Evolutionary conservation across 2,888 invertebrate species (phyloP), one percentile per base, ranked within the genome.

Genomic region (Mantis religiosa): DNA sequence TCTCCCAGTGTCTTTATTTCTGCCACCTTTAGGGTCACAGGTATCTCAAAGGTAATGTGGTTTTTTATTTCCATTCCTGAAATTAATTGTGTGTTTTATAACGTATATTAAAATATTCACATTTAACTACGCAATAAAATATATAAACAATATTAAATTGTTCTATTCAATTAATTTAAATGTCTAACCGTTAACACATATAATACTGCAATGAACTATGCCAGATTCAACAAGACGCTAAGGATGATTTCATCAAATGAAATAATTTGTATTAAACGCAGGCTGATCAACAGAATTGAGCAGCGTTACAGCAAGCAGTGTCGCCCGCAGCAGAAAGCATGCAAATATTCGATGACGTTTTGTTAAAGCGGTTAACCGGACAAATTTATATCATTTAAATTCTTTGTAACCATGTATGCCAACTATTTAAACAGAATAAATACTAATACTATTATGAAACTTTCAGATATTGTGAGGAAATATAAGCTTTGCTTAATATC

Each of bases 51-150:
- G 89, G 87, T 87, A 89, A 89, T 87, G 84, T 89, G 87, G 28
- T 89, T 89, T 30, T 86, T 86, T 54, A 84, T 87, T 87, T 87
- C 47, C 82, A 89, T 87, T 87, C 84, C 89, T 89, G 87, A 89
- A 27, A 88, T 27, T 54, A 47, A 85, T 71, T 83, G 47, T 84
- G 84, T 81, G 81, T 41, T 85, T n/a, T 41, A 87, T 41, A 87
- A 81, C 81, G 28, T 30, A 86, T 71, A 28, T 86, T 71, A 86
- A 71, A 86, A 27, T 86, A 20, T 71, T 15, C 54, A 71, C 14
- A 54, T 81, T 86, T 86, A 86, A 86, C 54, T 86, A 28, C 54
- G 54, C 30, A 28, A 81, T 81, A 71, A 71, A 86, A 86, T 28
- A 81, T 27, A 71, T 71, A 81, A 86, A 86, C 28, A 81, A 81